A percentile compares a stretch with the other conserved stretches of the same genome.
phyloP scores from a whole-genome alignment of 2,113 vertebrate species.

The Tyto alba region DNA sequence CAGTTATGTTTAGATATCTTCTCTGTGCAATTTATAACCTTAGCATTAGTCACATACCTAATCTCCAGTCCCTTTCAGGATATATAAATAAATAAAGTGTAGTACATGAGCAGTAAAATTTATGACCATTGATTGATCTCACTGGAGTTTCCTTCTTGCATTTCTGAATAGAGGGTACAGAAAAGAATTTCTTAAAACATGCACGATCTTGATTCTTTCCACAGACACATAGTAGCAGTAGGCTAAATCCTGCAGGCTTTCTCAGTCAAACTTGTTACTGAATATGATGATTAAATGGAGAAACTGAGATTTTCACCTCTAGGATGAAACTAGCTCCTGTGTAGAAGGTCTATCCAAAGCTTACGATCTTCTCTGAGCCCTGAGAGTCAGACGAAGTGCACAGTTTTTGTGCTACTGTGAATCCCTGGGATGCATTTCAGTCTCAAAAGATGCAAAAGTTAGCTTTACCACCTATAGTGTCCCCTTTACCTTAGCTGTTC shows the following conservation, averaged over 20 bases:
- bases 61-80: conserved; percentile 6
- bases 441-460: background rate
- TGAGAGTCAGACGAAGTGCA: background rate
- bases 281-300: background rate
- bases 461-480: background rate
- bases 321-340: background rate
- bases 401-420: background rate
- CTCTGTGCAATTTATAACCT: conserved; percentile 7
- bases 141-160: background rate
- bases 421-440: background rate
- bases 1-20: background rate
- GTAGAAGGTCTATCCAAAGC: background rate
- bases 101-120: background rate
- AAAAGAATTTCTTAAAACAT: background rate
- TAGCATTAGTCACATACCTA: conserved; percentile 32
- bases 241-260: background rate
- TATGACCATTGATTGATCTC: background rate
- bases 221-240: background rate
- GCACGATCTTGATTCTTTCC: background rate
- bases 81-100: background rate
- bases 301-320: background rate
- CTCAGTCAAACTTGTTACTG: background rate
- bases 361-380: background rate
- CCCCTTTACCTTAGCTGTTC: background rate
- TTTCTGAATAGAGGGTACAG: background rate